Conservation (phyloP, 2,888 invertebrate genomes). For the Chelonus formosanus region DNA sequence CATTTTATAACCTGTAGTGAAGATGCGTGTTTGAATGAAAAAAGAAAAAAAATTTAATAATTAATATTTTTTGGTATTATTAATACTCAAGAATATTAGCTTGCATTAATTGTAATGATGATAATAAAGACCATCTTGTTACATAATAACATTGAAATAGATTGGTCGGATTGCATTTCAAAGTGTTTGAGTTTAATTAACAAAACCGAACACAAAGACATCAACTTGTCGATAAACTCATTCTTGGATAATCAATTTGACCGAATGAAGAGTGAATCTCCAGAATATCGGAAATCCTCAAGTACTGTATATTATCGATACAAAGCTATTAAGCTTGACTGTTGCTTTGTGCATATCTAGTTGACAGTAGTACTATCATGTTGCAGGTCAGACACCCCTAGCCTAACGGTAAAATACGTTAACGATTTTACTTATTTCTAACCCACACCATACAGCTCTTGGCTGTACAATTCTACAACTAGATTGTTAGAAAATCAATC, state of each 20-base stretch:
- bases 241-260: slow-evolving; percentile 4
- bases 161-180: too few species aligned
- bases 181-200: too few species aligned
- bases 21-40: too few species aligned
- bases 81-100: too few species aligned
- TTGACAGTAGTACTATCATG: slow-evolving; percentile 41
- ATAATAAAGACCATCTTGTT: too few species aligned
- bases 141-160: too few species aligned
- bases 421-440: neutral
- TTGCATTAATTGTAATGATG: too few species aligned
- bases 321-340: neutral
- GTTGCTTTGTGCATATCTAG: slow-evolving; percentile 14
- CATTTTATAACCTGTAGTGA: too few species aligned
- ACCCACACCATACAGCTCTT: slow-evolving; percentile 9
- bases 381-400: slow-evolving; percentile 50
- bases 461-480: slow-evolving; percentile 1
- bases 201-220: too few species aligned
- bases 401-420: too few species aligned
- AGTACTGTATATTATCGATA: neutral
- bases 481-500: slow-evolving; percentile 44
- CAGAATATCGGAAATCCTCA: neutral
- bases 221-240: neutral
- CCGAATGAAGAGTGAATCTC: neutral
- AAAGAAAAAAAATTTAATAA: too few species aligned
- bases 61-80: too few species aligned